Evolutionary conservation across 2,797 vertebrate species (phyloP).

Genomic region (Gymnoscopelus microlampas): DNA sequence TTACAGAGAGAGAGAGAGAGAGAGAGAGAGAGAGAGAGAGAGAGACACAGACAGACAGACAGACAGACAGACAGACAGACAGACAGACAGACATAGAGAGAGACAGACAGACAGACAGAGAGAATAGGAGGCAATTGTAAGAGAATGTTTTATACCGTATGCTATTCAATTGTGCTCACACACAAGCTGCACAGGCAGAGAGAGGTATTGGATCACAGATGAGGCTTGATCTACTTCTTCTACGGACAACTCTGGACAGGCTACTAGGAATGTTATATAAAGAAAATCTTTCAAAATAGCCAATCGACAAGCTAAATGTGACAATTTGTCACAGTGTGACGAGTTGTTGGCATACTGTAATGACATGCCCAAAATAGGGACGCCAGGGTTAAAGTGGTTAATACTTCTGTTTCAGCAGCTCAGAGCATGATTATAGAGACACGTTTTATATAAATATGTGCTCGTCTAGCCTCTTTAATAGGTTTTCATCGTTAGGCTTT

Average conservation of each 20-base stretch:
- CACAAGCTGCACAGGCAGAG: slow-evolving; percentile 14
- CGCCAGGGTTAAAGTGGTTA: no score
- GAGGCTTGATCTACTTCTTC: slow-evolving; percentile 31
- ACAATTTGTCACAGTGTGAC: no score
- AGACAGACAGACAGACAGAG: not conserved
- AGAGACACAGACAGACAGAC: slow-evolving; percentile 15
- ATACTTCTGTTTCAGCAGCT: no score
- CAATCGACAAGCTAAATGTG: no score
- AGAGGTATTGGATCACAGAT: slow-evolving; percentile 30
- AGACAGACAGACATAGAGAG: slow-evolving; percentile 20
- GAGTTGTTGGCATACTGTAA: no score
- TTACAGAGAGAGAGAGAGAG: not conserved
- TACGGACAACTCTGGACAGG: slow-evolving; percentile 28
- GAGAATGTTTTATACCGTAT: slow-evolving; percentile 31
- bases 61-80: not conserved
- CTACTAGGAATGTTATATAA: slow-evolving; percentile 15
- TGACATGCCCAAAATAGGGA: no score
- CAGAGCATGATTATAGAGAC: not conserved
- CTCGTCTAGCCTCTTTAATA: not conserved
- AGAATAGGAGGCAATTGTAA: slow-evolving; percentile 18
- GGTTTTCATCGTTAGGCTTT: slow-evolving; percentile 1
- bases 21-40: slow-evolving; percentile 15
- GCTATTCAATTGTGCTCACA: slow-evolving; percentile 27
- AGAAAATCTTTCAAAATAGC: not conserved
- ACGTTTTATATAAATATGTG: slow-evolving; percentile 16